Evolutionary conservation across 2,888 invertebrate species (phyloP).

Genomic region (Formica aserva): DNA sequence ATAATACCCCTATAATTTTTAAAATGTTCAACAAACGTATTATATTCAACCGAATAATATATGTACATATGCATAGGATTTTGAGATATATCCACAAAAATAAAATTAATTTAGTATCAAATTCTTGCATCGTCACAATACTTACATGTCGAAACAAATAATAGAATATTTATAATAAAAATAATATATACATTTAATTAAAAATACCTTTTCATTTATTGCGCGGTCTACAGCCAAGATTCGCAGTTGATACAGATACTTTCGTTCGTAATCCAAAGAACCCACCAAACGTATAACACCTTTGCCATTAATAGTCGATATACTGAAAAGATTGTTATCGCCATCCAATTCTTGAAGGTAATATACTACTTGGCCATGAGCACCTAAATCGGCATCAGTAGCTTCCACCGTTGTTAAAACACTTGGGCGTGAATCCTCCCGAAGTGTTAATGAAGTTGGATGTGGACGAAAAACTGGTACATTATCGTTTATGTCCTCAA

Average conservation of each 20-base stretch:
- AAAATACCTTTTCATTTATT: slow-evolving; percentile 85
- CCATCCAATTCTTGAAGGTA: slow-evolving; percentile 94
- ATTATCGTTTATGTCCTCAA: slow-evolving; percentile 97
- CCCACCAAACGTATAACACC: slow-evolving; percentile 93
- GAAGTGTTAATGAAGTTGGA: slow-evolving; percentile 92
- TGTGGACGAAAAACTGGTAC: slow-evolving; percentile 95
- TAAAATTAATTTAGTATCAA: not conserved
- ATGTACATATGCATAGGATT: too few species aligned
- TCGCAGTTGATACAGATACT: slow-evolving; percentile 94
- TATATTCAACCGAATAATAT: not conserved
- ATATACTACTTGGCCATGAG: slow-evolving; percentile 96
- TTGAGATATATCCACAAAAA: not conserved
- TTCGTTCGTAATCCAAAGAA: slow-evolving; percentile 94
- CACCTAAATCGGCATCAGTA: slow-evolving; percentile 95
- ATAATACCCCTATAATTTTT: not conserved
- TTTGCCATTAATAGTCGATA: slow-evolving; percentile 94
- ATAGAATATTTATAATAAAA: not conserved
- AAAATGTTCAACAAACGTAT: not conserved
- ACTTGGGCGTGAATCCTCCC: slow-evolving; percentile 92
- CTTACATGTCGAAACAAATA: not conserved
- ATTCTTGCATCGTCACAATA: not conserved
- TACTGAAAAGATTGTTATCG: slow-evolving; percentile 91
- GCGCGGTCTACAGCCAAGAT: slow-evolving; percentile 94
- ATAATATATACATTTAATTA: not conserved
- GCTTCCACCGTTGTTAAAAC: slow-evolving; percentile 94